These are phyloP conservation scores for Anas platyrhynchos DNA, from an alignment of 2,113 vertebrate genomes.

Conservation along the genomic window DNA sequence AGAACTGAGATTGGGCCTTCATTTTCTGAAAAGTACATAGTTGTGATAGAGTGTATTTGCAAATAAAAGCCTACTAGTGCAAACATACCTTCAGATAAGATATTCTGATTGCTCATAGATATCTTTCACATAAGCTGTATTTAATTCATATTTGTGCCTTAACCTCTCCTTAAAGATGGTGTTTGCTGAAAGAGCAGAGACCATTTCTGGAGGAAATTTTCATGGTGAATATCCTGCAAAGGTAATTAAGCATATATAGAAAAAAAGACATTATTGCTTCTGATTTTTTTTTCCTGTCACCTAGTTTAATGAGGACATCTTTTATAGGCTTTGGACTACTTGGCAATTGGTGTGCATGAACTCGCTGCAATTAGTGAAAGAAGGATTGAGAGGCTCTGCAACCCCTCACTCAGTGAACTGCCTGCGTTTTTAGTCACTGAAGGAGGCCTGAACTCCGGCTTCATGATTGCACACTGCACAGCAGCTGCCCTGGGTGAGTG, in stretches of 20 bases:
- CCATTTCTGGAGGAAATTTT: slow-evolving; percentile 98
- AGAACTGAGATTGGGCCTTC: background rate
- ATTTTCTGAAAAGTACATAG: background rate
- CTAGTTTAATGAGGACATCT: background rate
- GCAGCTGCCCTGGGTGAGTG: slow-evolving; percentile 92
- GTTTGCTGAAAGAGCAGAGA: slow-evolving; percentile 94
- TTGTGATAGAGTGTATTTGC: background rate
- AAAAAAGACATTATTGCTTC: background rate
- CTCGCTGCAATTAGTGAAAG: slow-evolving; percentile 95
- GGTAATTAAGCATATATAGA: slow-evolving; percentile 63
- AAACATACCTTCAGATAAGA: background rate
- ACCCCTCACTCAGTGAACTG: slow-evolving; percentile 94
- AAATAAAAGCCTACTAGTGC: background rate
- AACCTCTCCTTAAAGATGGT: slow-evolving; percentile 89
- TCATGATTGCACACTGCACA: slow-evolving; percentile 99
- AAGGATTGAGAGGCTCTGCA: slow-evolving; percentile 94
- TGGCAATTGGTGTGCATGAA: slow-evolving; percentile 95
- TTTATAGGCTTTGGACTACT: slow-evolving; percentile 86
- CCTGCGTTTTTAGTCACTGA: slow-evolving; percentile 96
- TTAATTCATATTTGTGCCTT: slow-evolving; percentile 54
- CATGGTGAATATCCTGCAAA: slow-evolving; percentile 97
- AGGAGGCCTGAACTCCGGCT: slow-evolving; percentile 97
- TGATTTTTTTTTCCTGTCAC: background rate
- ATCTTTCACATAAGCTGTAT: background rate
- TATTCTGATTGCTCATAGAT: background rate